A percentile compares a stretch with the other conserved stretches of the same genome.
phyloP scores from a whole-genome alignment of 92 coral and sea anemone species.

The Porites evermanni region DNA sequence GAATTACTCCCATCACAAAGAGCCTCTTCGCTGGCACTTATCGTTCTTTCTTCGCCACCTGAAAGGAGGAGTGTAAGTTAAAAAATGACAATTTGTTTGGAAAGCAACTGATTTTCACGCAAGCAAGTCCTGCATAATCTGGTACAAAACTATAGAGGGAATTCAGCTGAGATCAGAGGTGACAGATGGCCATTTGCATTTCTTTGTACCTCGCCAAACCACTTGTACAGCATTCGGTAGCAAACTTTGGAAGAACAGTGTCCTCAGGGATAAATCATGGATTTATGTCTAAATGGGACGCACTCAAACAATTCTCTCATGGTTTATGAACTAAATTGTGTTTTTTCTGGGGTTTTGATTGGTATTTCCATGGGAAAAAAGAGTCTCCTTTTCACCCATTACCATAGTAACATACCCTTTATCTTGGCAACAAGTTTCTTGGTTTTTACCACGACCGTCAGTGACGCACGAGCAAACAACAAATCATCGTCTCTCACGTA shows the following conservation, averaged over 20 bases:
- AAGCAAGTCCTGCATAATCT: background rate
- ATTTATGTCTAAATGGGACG: too few species aligned
- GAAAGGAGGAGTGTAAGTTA: background rate
- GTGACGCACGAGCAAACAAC: constrained; percentile 1
- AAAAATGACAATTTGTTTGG: background rate
- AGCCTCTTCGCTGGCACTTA: constrained; percentile 51
- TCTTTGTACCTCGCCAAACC: too few species aligned
- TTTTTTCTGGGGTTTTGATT: too few species aligned
- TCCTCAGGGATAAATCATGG: too few species aligned
- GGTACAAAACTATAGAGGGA: too few species aligned
- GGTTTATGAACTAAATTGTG: too few species aligned
- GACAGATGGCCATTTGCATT: too few species aligned
- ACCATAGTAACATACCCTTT: background rate
- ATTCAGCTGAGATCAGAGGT: too few species aligned
- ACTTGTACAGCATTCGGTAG: too few species aligned
- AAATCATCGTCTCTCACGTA: background rate
- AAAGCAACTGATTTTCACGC: background rate
- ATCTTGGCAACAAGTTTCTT: background rate
- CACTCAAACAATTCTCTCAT: too few species aligned
- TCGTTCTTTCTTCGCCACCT: constrained; percentile 47
- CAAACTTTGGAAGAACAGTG: too few species aligned
- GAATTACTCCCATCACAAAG: constrained; percentile 53
- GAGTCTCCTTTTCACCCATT: background rate
- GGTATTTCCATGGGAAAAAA: too few species aligned
- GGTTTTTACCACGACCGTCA: constrained; percentile 15